Percentiles rank a stretch among this genome's conserved stretches.
These are phyloP conservation scores for Cephus spinipes DNA, from an alignment of 2,888 invertebrate species.

Conservation along the genomic window DNA sequence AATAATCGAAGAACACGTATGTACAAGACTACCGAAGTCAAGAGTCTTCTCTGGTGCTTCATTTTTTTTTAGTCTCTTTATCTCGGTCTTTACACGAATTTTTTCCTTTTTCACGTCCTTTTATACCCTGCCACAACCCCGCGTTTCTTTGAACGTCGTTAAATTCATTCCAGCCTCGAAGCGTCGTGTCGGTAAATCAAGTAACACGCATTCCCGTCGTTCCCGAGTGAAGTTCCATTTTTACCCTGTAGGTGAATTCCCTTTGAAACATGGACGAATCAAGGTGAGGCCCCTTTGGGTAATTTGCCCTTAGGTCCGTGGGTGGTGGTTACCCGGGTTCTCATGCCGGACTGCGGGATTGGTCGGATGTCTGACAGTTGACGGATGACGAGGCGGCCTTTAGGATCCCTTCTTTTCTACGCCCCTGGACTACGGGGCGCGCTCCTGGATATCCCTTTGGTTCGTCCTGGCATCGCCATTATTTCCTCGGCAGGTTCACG, in stretches of 20 bases:
- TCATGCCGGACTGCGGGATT: conserved; percentile 58
- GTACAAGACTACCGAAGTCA: neutral
- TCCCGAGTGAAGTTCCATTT: conserved; percentile 18
- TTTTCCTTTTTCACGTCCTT: neutral
- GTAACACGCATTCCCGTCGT: conserved; percentile 28
- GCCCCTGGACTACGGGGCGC: conserved; percentile 44
- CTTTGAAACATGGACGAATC: conserved; percentile 27
- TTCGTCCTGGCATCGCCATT: conserved; percentile 51
- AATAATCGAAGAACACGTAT: neutral
- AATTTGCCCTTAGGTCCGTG: conserved; percentile 55
- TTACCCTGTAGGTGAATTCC: conserved; percentile 18
- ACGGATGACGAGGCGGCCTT: conserved; percentile 66
- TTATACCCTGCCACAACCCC: neutral
- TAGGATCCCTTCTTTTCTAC: conserved; percentile 44
- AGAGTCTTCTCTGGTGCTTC: neutral
- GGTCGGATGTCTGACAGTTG: conserved; percentile 65
- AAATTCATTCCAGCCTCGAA: neutral
- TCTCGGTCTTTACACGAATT: neutral
- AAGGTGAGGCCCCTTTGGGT: conserved; percentile 31
- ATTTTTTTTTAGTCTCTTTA: neutral
- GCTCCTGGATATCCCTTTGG: conserved; percentile 4
- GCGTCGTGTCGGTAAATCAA: neutral
- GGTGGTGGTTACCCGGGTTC: conserved; percentile 48
- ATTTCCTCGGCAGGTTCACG: conserved; percentile 34
- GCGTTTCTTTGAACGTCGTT: neutral